Evolutionary conservation across 2,888 invertebrate species (phyloP).

Genomic region (Eristalis pertinax): DNA sequence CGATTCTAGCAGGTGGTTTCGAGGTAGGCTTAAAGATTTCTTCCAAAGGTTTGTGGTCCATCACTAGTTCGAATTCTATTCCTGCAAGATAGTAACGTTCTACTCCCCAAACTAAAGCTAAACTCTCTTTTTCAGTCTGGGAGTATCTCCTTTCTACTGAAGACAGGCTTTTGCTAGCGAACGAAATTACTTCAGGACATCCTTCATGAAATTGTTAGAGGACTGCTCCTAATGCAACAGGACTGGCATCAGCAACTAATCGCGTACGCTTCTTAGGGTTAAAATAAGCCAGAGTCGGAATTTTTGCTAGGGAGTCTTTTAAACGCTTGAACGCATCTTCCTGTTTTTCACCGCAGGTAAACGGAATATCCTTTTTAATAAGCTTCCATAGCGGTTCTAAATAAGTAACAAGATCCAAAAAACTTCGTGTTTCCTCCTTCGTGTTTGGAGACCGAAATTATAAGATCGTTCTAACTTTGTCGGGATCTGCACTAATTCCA

Average conservation of each 20-base stretch:
- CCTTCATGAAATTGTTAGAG: conserved; percentile 29
- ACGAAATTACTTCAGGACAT: conserved; percentile 76
- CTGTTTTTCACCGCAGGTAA: conserved; percentile 10
- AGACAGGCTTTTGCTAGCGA: conserved; percentile 77
- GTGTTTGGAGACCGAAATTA: conserved; percentile 19
- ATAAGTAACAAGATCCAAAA: conserved; percentile 19
- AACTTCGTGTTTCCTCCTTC: conserved; percentile 17
- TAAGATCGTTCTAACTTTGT: conserved; percentile 13
- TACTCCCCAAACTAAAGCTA: conserved; percentile 14
- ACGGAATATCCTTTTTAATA: conserved; percentile 6
- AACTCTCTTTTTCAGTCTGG: conserved; percentile 27
- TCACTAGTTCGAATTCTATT: conserved; percentile 22
- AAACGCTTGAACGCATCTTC: conserved; percentile 9
- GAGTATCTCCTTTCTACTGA: conserved; percentile 74
- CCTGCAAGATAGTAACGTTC: conserved; percentile 26
- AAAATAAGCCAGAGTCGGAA: conserved; percentile 73
- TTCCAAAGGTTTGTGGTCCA: conserved; percentile 41
- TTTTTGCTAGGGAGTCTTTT: conserved; percentile 18
- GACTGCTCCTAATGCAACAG: conserved; percentile 73
- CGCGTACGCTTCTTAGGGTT: conserved; percentile 73
- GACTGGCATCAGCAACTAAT: conserved; percentile 76
- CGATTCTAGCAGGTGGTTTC: conserved; percentile 14
- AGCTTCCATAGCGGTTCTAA: conserved; percentile 14
- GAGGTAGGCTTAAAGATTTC: conserved; percentile 13
- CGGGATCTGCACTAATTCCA: conserved; percentile 1